Evolutionary conservation across 2,888 invertebrate genomes (phyloP).

Genomic region (Acrobasis suavella): DNA sequence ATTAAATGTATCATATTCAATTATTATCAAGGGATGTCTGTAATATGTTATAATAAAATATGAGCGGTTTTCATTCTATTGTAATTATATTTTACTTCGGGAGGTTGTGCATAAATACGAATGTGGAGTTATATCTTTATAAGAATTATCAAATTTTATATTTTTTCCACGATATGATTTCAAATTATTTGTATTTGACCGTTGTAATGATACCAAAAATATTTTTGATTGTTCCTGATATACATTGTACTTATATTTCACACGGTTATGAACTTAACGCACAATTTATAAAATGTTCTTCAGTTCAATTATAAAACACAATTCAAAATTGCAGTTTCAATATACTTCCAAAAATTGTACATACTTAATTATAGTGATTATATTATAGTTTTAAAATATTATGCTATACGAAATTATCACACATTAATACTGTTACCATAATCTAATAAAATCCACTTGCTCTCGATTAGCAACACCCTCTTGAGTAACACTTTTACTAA

Average conservation of each 20-base stretch:
- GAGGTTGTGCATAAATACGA: constrained; percentile 68
- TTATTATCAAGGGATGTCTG: constrained; percentile 42
- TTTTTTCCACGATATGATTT: background rate
- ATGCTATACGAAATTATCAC: constrained; percentile 39
- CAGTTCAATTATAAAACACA: constrained; percentile 32
- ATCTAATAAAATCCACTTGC: constrained; percentile 34
- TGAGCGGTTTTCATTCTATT: constrained; percentile 60
- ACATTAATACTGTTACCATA: constrained; percentile 44
- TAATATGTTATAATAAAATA: constrained; percentile 44
- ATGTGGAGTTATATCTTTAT: constrained; percentile 36
- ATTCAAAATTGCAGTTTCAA: constrained; percentile 36
- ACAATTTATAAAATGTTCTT: constrained; percentile 44
- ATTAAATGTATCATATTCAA: constrained; percentile 73
- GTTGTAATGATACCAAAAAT: constrained; percentile 11
- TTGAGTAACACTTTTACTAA: no score
- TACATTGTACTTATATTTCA: constrained; percentile 41
- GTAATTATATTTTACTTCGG: constrained; percentile 62
- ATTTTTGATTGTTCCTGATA: constrained; percentile 55
- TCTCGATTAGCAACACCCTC: no score
- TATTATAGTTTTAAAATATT: constrained; percentile 42
- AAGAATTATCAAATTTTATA: background rate
- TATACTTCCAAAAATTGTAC: constrained; percentile 52
- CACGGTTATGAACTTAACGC: constrained; percentile 44
- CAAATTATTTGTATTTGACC: background rate
- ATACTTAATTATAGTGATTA: constrained; percentile 28